These are phyloP conservation scores for Stylophora pistillata DNA, from an alignment of 64 coral and sea anemone species.

Conservation along the genomic window DNA sequence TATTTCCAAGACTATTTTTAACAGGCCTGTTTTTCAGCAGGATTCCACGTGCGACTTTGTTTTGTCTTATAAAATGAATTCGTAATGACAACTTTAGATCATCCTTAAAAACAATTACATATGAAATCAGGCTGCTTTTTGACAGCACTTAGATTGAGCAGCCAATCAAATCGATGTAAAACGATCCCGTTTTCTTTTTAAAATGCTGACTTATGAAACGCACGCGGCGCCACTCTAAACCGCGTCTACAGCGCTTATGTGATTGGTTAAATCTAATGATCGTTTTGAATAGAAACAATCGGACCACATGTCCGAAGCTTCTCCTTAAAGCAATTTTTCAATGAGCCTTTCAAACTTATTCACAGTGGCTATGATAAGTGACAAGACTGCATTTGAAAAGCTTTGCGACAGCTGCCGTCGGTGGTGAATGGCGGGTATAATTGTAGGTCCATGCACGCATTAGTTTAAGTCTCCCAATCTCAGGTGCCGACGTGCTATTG, in stretches of 20 bases:
- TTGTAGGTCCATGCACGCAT: conserved; percentile 22
- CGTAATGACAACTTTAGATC: conserved; percentile 59
- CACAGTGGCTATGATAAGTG: conserved; percentile 73
- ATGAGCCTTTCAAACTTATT: conserved; percentile 90
- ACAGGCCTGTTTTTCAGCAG: conserved; percentile 12
- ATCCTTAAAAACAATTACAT: conserved; percentile 56
- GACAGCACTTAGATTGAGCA: neutral
- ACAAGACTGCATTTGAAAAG: conserved; percentile 83
- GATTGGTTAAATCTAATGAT: conserved; percentile 71
- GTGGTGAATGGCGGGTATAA: conserved; percentile 48
- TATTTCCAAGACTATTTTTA: conserved; percentile 46
- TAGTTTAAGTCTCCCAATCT: conserved; percentile 32
- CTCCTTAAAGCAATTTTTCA: conserved; percentile 80
- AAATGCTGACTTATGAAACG: conserved; percentile 59
- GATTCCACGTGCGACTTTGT: conserved; percentile 16
- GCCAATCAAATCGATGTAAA: conserved; percentile 51
- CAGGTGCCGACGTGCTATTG: conserved; percentile 21
- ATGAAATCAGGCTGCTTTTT: conserved; percentile 41
- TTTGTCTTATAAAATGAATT: conserved; percentile 60
- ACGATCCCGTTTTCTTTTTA: conserved; percentile 29
- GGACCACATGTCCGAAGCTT: conserved; percentile 84
- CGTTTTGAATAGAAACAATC: conserved; percentile 89
- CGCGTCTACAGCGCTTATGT: neutral
- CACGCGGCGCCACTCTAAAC: conserved; percentile 63
- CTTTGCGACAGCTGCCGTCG: conserved; percentile 50